A percentile compares a stretch with the other conserved stretches of the same genome.
These are phyloP conservation scores for Arctia plantaginis DNA, from an alignment of 2,888 invertebrate genomes.

Conservation along the genomic window DNA sequence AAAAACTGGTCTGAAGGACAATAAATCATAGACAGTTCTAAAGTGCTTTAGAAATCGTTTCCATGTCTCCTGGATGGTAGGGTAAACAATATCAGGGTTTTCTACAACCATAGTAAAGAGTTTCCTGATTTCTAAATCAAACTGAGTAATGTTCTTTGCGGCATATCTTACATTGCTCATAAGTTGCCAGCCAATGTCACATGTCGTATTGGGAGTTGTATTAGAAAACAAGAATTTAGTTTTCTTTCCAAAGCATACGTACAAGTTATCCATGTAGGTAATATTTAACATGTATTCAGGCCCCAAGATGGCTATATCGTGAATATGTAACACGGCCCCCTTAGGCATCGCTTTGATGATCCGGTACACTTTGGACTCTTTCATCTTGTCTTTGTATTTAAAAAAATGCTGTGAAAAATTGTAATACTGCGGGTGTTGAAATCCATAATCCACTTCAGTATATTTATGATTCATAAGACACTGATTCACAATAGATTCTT, in stretches of 20 bases:
- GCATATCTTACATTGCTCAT: constrained; percentile 75
- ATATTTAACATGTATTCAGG: constrained; percentile 88
- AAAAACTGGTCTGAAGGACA: constrained; percentile 88
- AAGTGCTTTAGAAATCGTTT: constrained; percentile 86
- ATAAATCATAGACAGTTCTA: constrained; percentile 78
- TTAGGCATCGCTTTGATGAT: constrained; percentile 91
- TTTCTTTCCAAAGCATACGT: constrained; percentile 75
- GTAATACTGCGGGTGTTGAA: constrained; percentile 85
- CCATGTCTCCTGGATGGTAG: constrained; percentile 87
- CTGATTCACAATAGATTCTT: constrained; percentile 84
- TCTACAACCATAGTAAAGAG: constrained; percentile 86
- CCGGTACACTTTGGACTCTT: constrained; percentile 88
- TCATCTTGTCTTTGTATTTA: constrained; percentile 85
- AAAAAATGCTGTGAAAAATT: constrained; percentile 90
- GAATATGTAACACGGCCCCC: constrained; percentile 90
- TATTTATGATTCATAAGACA: constrained; percentile 87
- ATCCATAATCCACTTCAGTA: constrained; percentile 84
- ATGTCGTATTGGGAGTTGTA: constrained; percentile 54
- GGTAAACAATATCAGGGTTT: constrained; percentile 77
- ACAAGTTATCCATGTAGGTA: constrained; percentile 88
- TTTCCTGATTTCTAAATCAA: constrained; percentile 84
- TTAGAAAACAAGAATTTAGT: constrained; percentile 66
- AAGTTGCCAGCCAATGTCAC: constrained; percentile 76
- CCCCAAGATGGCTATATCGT: constrained; percentile 88
- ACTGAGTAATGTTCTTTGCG: constrained; percentile 71